These are phyloP conservation scores for Rhinatrema bivittatum DNA, from an alignment of 2,797 vertebrate species.

Conservation along the genomic window DNA sequence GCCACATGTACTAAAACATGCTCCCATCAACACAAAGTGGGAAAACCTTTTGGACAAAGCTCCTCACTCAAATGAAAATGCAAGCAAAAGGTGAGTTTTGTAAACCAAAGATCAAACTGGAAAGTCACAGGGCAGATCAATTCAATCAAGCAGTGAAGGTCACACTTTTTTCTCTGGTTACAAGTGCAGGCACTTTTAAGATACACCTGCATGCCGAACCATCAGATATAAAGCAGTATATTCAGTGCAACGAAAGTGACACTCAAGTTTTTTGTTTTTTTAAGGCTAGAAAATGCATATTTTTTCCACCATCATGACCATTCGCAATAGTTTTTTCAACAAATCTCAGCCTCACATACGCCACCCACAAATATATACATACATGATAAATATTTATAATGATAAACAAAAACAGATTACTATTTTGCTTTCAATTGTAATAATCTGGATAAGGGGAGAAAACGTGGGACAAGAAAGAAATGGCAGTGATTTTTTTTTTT, in stretches of 20 bases:
- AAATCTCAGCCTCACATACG: conserved; percentile 38
- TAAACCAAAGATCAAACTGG: too few species aligned
- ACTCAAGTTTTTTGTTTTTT: conserved; percentile 34
- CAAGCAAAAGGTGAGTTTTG: too few species aligned
- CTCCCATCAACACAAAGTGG: too few species aligned
- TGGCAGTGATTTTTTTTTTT: conserved; percentile 19
- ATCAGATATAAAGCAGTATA: conserved; percentile 62
- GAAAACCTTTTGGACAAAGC: too few species aligned
- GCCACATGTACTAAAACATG: too few species aligned
- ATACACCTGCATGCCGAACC: conserved; percentile 57
- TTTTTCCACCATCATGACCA: conserved; percentile 32
- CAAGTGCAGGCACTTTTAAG: conserved; percentile 52
- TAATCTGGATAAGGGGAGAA: conserved; percentile 20
- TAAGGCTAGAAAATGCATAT: conserved; percentile 16
- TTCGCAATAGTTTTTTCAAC: conserved; percentile 32
- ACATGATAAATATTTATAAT: conserved; percentile 51
- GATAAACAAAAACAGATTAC: conserved; percentile 29
- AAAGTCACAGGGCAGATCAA: too few species aligned
- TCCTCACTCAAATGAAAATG: too few species aligned
- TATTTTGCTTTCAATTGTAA: conserved; percentile 17
- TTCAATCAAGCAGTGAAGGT: too few species aligned
- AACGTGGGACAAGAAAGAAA: conserved; percentile 17
- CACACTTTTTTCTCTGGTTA: too few species aligned
- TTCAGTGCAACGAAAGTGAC: conserved; percentile 77
- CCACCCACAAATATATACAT: conserved; percentile 46